Evolutionary conservation across 1,140 invertebrate genomes (phyloP).

Genomic region (Colletes gigas): DNA sequence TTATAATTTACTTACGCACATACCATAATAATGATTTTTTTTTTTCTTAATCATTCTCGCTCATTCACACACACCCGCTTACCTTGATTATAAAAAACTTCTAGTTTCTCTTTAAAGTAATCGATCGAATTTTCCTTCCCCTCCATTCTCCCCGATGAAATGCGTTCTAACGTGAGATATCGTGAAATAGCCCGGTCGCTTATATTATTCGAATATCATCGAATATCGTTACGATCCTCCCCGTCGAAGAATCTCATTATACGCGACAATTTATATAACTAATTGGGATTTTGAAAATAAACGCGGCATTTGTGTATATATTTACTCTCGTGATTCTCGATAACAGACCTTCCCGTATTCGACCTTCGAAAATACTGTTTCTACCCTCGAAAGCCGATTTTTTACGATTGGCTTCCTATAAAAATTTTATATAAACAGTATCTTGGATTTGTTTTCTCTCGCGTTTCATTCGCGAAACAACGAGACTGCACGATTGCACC

Average conservation of each 20-base stretch:
- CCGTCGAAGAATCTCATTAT: not conserved
- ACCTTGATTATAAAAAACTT: slow-evolving; percentile 65
- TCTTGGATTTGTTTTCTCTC: not conserved
- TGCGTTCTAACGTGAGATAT: slow-evolving; percentile 49
- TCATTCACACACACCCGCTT: slow-evolving; percentile 61
- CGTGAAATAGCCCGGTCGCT: slow-evolving; percentile 34
- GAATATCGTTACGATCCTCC: slow-evolving; percentile 5
- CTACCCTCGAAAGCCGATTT: slow-evolving; percentile 29
- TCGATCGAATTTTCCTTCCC: slow-evolving; percentile 42
- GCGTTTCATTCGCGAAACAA: slow-evolving; percentile 6
- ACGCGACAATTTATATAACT: slow-evolving; percentile 20
- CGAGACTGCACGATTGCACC: not conserved
- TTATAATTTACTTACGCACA: slow-evolving; percentile 66
- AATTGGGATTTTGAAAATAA: slow-evolving; percentile 55
- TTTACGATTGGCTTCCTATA: slow-evolving; percentile 34
- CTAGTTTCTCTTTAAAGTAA: slow-evolving; percentile 49
- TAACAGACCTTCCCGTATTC: slow-evolving; percentile 28
- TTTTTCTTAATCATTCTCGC: slow-evolving; percentile 65
- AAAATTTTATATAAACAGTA: slow-evolving; percentile 54
- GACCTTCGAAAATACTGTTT: slow-evolving; percentile 29
- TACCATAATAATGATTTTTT: slow-evolving; percentile 69
- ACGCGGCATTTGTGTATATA: slow-evolving; percentile 41
- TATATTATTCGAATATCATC: not conserved
- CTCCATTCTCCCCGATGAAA: slow-evolving; percentile 52
- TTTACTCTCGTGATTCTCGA: slow-evolving; percentile 37